A percentile compares a stretch with the other conserved stretches of the same genome.
Conservation (phyloP, 1,140 invertebrate genomes). For the Acromyrmex echinatior region DNA sequence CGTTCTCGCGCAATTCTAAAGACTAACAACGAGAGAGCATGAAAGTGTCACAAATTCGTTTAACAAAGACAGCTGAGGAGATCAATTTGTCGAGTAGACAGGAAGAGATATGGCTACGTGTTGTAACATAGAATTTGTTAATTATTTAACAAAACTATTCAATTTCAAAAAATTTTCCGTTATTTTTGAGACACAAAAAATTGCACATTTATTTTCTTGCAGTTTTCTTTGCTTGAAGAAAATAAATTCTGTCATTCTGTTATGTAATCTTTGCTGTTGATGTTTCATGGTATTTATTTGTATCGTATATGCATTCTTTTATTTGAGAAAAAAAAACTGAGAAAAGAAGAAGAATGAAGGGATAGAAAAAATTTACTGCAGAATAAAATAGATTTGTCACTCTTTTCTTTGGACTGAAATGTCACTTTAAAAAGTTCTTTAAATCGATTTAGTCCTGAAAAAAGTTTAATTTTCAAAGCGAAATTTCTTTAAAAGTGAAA, state of each 20-base stretch:
- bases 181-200: neutral
- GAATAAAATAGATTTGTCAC: neutral
- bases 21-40: constrained; percentile 64
- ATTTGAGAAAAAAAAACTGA: neutral
- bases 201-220: neutral
- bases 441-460: too few species aligned
- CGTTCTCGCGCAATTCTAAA: constrained; percentile 43
- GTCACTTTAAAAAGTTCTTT: too few species aligned
- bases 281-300: neutral
- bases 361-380: neutral
- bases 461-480: too few species aligned
- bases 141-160: neutral
- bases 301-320: neutral
- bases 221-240: neutral
- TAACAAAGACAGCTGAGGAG: constrained; percentile 14
- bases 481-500: too few species aligned
- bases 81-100: neutral
- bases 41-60: constrained; percentile 62
- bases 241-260: neutral
- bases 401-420: too few species aligned
- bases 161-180: neutral
- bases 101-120: neutral
- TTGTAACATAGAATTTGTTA: neutral
- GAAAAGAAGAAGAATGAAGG: neutral
- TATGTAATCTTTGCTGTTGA: neutral